Percentiles rank a stretch among this genome's conserved stretches.
These are phyloP conservation scores for Oreochromis aureus DNA, from an alignment of 2,113 vertebrate genomes.

Conservation along the genomic window DNA sequence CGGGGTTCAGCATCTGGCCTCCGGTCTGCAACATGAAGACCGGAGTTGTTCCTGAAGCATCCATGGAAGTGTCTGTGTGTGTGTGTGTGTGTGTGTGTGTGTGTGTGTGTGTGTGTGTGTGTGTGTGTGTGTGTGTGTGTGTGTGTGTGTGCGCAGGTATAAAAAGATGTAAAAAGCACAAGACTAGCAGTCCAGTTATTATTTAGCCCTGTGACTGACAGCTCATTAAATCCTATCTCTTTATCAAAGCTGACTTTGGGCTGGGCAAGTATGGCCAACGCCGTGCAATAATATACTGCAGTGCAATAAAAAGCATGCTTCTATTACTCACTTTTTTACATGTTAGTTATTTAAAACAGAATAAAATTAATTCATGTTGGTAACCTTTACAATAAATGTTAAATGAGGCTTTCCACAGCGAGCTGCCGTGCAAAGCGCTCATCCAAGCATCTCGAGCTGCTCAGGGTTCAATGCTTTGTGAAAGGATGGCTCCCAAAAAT, in stretches of 20 bases:
- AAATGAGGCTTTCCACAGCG: not conserved
- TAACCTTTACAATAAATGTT: not conserved
- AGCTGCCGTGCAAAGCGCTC: not conserved
- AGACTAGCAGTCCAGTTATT: not conserved
- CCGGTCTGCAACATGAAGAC: too few relatives aligned
- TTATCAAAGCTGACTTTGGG: not conserved
- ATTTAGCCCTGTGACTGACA: not conserved
- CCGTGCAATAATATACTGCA: not conserved
- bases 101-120: not conserved
- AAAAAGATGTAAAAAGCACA: not conserved
- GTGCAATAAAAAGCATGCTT: not conserved
- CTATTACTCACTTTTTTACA: not conserved
- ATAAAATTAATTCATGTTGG: not conserved
- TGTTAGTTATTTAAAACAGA: not conserved
- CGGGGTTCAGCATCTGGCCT: too few relatives aligned
- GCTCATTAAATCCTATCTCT: not conserved
- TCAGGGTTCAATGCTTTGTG: not conserved
- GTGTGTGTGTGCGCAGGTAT: not conserved
- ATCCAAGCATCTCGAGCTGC: not conserved
- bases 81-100: not conserved
- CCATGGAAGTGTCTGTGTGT: not conserved
- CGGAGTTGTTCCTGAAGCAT: not conserved
- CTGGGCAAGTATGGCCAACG: not conserved
- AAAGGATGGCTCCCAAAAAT: not conserved
- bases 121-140: rapidly evolving